Evolutionary conservation across 2,113 vertebrate species (phyloP), one percentile per base, ranked within the genome.

Genomic region (Steatornis caripensis): DNA sequence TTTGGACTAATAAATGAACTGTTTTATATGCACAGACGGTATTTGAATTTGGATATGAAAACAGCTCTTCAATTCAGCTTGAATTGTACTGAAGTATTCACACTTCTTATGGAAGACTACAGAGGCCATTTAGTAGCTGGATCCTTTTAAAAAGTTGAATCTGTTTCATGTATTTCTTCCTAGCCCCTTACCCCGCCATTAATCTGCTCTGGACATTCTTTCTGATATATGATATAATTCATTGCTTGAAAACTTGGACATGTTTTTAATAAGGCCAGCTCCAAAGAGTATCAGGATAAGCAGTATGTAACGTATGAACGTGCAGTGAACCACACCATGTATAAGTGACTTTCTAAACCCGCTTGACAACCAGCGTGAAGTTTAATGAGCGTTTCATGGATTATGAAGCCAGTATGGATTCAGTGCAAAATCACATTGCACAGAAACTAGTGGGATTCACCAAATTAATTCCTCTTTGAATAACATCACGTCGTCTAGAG

Each of bases 11-110:
- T 97, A 98, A 98, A 97, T 95, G 92, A 96, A 94, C 93, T 97
- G 95, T 96, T 97, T 96, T 96, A 97, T 97, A 97, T 97, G 96
- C 97, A 96, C 98, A 98, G 97, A 91, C 64, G 85, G 97, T 97
- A 98, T 98, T 98, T 98, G 97, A 97, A 97, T 96, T 97, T 98
- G 98, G 97, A 98, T 95, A 91, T 94, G 96, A 98, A 93, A 97
- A 92, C 93, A 97, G 90, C 92, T 95, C 95, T 95, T 95, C 92
- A 95, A 94, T 97, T 97, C 97, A 97, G 89, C 90, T 97, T 98
- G 98, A 98, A 97, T 98, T 90, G 93, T 94, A 64, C 90, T 97
- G 95, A 97, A 97, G 93, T 97, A 98, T 96, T 98, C 98, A 97
- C 98, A 98, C 97, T 96, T 98, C 97, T 97, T 97, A 97, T 91